Percentiles rank a stretch among this genome's conserved stretches.
phyloP scores from a whole-genome alignment of 2,113 vertebrate species.

The Nothoprocta perdicaria region DNA sequence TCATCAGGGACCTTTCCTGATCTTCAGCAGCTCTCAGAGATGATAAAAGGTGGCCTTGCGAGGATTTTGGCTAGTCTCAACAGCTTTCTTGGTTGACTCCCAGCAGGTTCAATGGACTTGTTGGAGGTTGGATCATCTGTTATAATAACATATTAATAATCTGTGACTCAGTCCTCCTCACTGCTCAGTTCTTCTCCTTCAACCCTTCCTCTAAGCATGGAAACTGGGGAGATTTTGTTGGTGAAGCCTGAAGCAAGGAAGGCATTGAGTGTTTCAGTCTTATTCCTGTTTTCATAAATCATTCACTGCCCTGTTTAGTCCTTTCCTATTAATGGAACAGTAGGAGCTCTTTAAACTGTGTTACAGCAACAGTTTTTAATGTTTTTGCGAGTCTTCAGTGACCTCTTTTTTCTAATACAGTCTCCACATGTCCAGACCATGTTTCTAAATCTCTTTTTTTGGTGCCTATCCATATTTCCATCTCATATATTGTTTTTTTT shows the following conservation, averaged over 20 bases:
- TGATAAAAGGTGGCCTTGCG: background rate
- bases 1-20: background rate
- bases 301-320: rapidly evolving
- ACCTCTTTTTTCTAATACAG: background rate
- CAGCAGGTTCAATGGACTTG: rapidly evolving
- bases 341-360: background rate
- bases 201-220: background rate
- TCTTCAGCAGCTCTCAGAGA: background rate
- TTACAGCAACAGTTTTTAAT: background rate
- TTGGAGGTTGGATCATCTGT: background rate
- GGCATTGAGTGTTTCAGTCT: background rate
- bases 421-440: background rate
- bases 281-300: background rate
- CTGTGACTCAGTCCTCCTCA: rapidly evolving
- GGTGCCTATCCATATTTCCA: background rate
- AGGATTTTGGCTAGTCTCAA: background rate
- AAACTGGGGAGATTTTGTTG: background rate
- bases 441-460: background rate
- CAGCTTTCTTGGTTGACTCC: background rate
- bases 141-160: background rate
- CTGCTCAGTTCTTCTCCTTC: background rate
- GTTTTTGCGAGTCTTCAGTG: background rate
- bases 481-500: background rate
- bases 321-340: background rate
- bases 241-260: background rate